These are phyloP conservation scores for Pimpla rufipes DNA, from an alignment of 2,888 invertebrate genomes.

Conservation along the genomic window DNA sequence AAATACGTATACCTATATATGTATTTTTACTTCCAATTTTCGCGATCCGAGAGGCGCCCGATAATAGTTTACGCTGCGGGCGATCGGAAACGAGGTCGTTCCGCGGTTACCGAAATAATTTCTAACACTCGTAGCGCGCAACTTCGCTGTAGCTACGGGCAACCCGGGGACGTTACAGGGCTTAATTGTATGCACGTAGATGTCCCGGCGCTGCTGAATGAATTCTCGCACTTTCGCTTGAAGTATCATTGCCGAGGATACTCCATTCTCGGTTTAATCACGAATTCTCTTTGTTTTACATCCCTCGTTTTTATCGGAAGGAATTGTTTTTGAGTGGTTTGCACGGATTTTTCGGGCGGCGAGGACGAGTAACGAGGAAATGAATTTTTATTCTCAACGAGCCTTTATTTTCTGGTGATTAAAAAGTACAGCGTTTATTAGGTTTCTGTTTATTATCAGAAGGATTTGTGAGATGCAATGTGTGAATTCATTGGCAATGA, in stretches of 20 bases:
- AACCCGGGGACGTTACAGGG: too few species aligned
- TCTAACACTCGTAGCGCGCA: conserved; percentile 37
- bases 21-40: conserved; percentile 18
- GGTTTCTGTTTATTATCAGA: too few species aligned
- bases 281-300: conserved; percentile 32
- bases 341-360: not conserved
- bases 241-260: conserved; percentile 43
- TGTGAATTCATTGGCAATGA: too few species aligned
- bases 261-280: conserved; percentile 53
- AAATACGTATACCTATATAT: not conserved
- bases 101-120: conserved; percentile 57
- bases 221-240: conserved; percentile 40
- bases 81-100: conserved; percentile 56
- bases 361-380: not conserved
- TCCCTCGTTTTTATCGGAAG: conserved; percentile 4
- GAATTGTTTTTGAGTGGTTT: not conserved
- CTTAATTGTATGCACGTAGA: conserved; percentile 25
- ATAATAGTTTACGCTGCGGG: conserved; percentile 42
- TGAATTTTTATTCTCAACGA: not conserved
- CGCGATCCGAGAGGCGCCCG: conserved; percentile 20
- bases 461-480: too few species aligned
- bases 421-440: too few species aligned
- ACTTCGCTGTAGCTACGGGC: conserved; percentile 20
- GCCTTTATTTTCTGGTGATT: not conserved
- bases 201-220: conserved; percentile 25